A percentile compares a stretch with the other conserved stretches of the same genome.
phyloP scores from a whole-genome alignment of 1,140 invertebrate species.

The Caenorhabditis tropicalis region DNA sequence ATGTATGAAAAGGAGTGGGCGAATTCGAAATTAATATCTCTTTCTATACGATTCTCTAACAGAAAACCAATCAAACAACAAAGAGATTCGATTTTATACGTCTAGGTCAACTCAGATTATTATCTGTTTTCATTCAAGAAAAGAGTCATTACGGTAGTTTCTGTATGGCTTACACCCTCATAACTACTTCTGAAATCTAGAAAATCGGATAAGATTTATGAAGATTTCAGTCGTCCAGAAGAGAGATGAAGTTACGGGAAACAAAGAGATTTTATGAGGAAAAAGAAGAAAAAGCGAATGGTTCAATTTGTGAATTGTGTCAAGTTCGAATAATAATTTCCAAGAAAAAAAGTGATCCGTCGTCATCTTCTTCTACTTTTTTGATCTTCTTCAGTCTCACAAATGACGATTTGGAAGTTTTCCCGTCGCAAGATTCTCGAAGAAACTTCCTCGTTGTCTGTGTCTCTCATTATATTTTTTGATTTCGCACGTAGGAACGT shows the following conservation, averaged over 20 bases:
- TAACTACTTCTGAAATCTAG: no score
- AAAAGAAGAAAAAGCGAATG: neutral
- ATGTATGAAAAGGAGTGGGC: no score
- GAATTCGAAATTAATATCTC: no score
- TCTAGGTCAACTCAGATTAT: neutral
- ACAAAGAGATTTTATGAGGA: no score
- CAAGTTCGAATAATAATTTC: neutral
- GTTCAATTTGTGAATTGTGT: neutral
- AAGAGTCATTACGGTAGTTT: no score
- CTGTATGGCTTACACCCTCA: no score
- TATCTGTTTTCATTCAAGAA: neutral
- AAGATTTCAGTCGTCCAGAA: no score
- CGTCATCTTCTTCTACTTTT: neutral
- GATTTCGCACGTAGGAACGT: constrained; percentile 27
- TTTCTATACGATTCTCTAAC: no score
- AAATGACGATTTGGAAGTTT: neutral
- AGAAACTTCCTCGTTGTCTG: constrained; percentile 24
- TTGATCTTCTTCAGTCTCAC: neutral
- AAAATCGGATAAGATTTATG: no score
- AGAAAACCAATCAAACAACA: no score
- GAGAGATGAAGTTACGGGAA: no score
- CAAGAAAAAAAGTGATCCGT: neutral
- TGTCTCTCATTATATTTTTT: neutral
- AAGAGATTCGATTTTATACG: no score
- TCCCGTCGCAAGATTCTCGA: neutral